Conservation (phyloP, 2,888 invertebrate genomes). For the Cerastoderma edule region DNA sequence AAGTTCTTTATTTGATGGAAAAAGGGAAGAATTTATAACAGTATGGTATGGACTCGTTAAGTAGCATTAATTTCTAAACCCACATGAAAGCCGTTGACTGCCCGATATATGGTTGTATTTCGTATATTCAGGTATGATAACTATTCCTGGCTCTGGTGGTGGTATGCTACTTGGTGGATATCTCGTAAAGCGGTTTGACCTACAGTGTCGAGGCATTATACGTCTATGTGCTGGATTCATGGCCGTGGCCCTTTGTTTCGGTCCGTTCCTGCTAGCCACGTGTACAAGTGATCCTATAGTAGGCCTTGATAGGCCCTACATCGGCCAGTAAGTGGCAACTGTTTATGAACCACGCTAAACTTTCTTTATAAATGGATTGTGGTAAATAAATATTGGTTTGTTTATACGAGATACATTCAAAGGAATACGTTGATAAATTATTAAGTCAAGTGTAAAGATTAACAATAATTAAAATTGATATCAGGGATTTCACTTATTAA, state of each 20-base stretch:
- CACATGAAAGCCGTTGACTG: background rate
- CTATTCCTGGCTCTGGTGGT: constrained; percentile 76
- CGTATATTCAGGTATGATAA: constrained; percentile 67
- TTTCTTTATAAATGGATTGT: too few relatives aligned
- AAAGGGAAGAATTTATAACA: too few relatives aligned
- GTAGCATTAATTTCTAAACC: background rate
- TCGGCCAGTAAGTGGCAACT: constrained; percentile 37
- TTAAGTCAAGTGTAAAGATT: too few relatives aligned
- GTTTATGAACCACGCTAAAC: too few relatives aligned
- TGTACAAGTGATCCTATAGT: constrained; percentile 58
- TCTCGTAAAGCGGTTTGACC: constrained; percentile 69
- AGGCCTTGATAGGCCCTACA: constrained; percentile 45
- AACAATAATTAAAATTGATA: too few relatives aligned
- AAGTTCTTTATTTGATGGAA: too few relatives aligned
- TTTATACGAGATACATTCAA: too few relatives aligned
- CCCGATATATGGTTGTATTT: background rate
- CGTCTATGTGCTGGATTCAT: constrained; percentile 61
- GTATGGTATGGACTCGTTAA: too few relatives aligned
- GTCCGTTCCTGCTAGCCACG: constrained; percentile 59
- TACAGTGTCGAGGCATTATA: constrained; percentile 74
- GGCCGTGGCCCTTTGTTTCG: constrained; percentile 56
- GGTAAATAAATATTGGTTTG: too few relatives aligned
- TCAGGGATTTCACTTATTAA: too few relatives aligned
- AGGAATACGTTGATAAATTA: too few relatives aligned
- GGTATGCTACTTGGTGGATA: constrained; percentile 78